phyloP scores from a whole-genome alignment of 2,888 invertebrate species.

The Andrena flavipes region DNA sequence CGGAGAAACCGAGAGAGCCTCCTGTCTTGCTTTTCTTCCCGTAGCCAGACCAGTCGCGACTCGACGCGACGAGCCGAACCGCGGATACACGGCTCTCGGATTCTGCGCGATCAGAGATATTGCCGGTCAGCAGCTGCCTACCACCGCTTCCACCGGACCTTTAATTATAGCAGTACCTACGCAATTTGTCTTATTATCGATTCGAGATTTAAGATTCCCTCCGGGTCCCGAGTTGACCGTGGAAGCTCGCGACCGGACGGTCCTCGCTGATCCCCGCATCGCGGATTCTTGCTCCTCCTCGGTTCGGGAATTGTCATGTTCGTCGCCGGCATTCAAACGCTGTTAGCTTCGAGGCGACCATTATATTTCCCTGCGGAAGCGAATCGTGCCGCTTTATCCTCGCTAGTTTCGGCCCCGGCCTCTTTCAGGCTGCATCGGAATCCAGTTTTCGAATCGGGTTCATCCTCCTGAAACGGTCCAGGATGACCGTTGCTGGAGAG shows the following conservation, averaged over 20 bases:
- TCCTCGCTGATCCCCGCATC: neutral
- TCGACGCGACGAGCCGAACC: conserved; percentile 5
- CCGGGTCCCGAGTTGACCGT: neutral
- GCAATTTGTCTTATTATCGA: conserved; percentile 65
- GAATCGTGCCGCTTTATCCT: conserved; percentile 39
- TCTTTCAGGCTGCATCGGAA: conserved; percentile 74
- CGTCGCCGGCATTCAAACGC: neutral
- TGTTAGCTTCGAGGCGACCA: conserved; percentile 13
- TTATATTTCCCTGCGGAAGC: conserved; percentile 30
- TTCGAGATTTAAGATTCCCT: conserved; percentile 46
- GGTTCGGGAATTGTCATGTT: too few species aligned
- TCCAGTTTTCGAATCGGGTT: conserved; percentile 84
- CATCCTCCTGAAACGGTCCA: conserved; percentile 81
- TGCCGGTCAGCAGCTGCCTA: conserved; percentile 27
- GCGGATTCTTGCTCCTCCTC: neutral
- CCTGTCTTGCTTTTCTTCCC: conserved; percentile 3
- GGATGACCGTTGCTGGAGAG: conserved; percentile 74
- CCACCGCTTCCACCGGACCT: conserved; percentile 32
- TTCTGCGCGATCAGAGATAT: conserved; percentile 59
- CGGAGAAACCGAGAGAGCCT: conserved; percentile 25
- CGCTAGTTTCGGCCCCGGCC: conserved; percentile 9
- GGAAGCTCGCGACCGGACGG: conserved; percentile 3
- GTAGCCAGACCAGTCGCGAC: conserved; percentile 7
- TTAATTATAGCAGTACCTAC: conserved; percentile 52
- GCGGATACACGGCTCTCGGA: conserved; percentile 23